Conservation (phyloP, 2,113 vertebrate genomes). For the Geococcyx californianus region DNA sequence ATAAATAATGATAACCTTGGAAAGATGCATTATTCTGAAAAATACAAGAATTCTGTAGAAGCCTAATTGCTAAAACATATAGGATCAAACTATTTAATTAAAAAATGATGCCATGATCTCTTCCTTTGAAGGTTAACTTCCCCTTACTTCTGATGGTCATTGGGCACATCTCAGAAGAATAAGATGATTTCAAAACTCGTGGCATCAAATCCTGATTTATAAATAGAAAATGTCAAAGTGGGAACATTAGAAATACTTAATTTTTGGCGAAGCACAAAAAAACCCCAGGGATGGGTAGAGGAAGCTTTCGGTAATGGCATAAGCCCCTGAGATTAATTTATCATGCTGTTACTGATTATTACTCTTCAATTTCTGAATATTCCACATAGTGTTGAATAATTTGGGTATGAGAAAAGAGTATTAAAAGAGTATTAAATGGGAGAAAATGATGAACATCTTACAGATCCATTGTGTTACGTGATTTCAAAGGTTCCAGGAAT, state of each 20-base stretch:
- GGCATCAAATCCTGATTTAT: not conserved
- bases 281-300: not conserved
- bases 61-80: not conserved
- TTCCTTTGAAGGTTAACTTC: not conserved
- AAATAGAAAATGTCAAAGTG: not conserved
- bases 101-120: not conserved
- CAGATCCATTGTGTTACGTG: rapidly evolving
- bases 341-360: not conserved
- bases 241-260: not conserved
- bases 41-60: not conserved
- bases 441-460: not conserved
- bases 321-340: not conserved
- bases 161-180: not conserved
- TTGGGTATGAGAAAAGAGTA: not conserved
- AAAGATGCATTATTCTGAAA: not conserved
- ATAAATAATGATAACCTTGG: not conserved
- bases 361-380: not conserved
- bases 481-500: not conserved
- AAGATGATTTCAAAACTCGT: not conserved
- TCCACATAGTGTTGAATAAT: not conserved
- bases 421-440: not conserved
- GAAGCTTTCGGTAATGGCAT: not conserved
- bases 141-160: not conserved
- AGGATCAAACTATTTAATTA: not conserved
- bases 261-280: not conserved